phyloP scores from a whole-genome alignment of 2,888 invertebrate species.

The Tachystola acroxantha region DNA sequence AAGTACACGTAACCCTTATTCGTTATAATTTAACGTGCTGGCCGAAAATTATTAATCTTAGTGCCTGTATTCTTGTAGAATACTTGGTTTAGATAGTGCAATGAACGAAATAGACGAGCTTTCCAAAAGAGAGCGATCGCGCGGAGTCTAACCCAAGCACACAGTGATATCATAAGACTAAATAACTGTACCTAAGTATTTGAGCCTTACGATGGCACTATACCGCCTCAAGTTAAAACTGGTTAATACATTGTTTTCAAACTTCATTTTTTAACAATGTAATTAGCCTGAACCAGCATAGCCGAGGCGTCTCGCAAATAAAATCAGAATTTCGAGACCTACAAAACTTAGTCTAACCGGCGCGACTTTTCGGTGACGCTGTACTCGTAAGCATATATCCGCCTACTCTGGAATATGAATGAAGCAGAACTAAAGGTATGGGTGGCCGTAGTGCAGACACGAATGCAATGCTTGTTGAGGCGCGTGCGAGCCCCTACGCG shows the following conservation, averaged over 20 bases:
- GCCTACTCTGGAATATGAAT: background rate
- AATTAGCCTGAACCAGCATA: background rate
- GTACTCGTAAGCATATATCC: background rate
- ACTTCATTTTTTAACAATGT: background rate
- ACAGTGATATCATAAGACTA: slow-evolving; percentile 22
- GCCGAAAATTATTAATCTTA: slow-evolving; percentile 32
- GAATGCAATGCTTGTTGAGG: slow-evolving; percentile 6
- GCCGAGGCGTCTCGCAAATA: slow-evolving; percentile 1
- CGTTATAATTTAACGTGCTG: slow-evolving; percentile 17
- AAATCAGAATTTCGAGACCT: slow-evolving; percentile 6
- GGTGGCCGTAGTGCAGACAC: background rate
- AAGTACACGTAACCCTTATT: slow-evolving; percentile 40
- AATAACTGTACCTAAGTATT: too few relatives aligned
- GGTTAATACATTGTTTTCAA: too few relatives aligned
- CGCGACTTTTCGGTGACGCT: background rate
- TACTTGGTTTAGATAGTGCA: background rate
- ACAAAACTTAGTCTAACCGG: slow-evolving; percentile 6
- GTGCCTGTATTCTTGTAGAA: slow-evolving; percentile 31
- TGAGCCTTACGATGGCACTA: slow-evolving; percentile 16
- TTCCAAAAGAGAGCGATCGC: slow-evolving; percentile 31
- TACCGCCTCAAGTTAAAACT: slow-evolving; percentile 14
- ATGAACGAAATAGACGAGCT: slow-evolving; percentile 17
- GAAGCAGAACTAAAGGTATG: slow-evolving; percentile 1
- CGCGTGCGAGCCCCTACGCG: slow-evolving; percentile 25
- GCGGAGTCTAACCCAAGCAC: slow-evolving; percentile 27